These are phyloP conservation scores for Tipula confusa DNA, from an alignment of 2,888 invertebrate species.

Conservation along the genomic window DNA sequence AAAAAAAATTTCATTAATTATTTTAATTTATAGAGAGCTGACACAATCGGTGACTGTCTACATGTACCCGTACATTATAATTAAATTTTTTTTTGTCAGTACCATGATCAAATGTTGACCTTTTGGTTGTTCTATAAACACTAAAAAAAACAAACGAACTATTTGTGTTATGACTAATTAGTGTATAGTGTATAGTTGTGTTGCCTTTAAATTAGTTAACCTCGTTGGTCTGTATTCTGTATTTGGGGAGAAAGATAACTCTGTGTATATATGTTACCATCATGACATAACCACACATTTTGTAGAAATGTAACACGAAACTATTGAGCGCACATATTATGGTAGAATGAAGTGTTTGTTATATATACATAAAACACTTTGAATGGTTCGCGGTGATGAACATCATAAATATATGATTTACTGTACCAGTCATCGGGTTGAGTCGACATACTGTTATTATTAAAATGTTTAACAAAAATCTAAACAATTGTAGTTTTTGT, in stretches of 20 bases:
- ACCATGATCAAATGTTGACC: not conserved
- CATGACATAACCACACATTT: not conserved
- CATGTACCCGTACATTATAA: slow-evolving; percentile 7
- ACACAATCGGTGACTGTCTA: not conserved
- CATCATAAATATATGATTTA: not conserved
- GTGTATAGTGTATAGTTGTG: not conserved
- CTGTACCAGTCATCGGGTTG: not conserved
- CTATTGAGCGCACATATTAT: not conserved
- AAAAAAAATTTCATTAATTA: not conserved
- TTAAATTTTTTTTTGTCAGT: not conserved
- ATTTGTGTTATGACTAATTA: not conserved
- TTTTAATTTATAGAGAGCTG: not conserved
- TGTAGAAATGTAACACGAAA: not conserved
- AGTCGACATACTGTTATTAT: not conserved
- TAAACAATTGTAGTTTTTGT: not conserved
- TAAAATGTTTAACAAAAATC: slow-evolving; percentile 8
- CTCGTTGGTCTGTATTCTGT: not conserved
- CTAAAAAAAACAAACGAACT: not conserved
- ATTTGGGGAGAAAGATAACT: not conserved
- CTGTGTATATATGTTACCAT: not conserved
- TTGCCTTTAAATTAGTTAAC: not conserved
- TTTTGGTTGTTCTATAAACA: not conserved
- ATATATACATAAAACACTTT: not conserved
- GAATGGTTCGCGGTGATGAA: not conserved
- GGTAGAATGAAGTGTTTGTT: not conserved